Evolutionary conservation across 2,113 vertebrate species (phyloP).

Genomic region (Pseudopipra pipra): DNA sequence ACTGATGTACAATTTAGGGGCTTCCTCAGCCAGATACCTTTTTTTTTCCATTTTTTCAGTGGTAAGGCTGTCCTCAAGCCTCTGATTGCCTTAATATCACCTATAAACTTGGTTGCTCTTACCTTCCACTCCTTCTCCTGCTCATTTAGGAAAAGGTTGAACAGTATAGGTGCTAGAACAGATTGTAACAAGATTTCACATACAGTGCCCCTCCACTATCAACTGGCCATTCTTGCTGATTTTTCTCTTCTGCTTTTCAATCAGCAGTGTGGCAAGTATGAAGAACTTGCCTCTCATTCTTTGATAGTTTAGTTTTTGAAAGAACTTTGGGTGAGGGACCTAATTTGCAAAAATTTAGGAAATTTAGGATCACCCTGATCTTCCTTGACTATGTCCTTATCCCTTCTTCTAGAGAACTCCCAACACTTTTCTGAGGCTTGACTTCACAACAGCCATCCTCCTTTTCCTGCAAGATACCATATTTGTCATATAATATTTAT

Average conservation of each 20-base stretch:
- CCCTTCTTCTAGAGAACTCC: not conserved
- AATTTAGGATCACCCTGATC: not conserved
- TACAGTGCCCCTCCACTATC: not conserved
- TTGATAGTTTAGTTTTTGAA: not conserved
- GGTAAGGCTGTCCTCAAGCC: not conserved
- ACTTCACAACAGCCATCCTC: not conserved
- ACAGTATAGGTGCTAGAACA: not conserved
- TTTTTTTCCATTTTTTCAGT: not conserved
- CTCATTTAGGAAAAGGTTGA: not conserved
- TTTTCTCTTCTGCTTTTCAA: not conserved
- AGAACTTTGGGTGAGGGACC: not conserved
- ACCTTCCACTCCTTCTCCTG: not conserved
- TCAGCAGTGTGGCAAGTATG: not conserved
- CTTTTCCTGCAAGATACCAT: not conserved
- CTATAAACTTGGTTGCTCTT: not conserved
- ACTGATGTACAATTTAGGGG: not conserved
- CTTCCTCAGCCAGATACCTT: not conserved
- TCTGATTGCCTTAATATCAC: not conserved
- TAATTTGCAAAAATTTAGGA: not conserved
- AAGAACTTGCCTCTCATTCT: not conserved
- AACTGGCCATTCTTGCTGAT: not conserved
- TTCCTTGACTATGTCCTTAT: not conserved
- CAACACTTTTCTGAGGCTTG: not conserved
- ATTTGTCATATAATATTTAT: not conserved
- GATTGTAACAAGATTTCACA: not conserved